Evolutionary conservation across 2,113 vertebrate species (phyloP), one percentile per base, ranked within the genome.

Genomic region (Dipodomys merriami): DNA sequence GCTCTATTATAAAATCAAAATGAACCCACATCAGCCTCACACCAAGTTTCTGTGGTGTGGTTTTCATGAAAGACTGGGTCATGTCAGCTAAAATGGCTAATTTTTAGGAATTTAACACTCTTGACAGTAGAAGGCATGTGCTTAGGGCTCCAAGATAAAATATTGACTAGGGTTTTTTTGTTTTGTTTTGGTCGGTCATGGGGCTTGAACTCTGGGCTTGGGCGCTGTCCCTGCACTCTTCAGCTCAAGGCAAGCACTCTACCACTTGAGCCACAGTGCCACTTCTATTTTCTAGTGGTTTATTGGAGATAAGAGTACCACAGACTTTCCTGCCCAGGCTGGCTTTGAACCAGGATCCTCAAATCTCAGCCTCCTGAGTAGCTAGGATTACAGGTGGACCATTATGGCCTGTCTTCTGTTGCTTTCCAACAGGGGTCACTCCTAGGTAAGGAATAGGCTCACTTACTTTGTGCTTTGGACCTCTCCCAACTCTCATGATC

Each of bases 91-190:
- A 93, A 86, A 23, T 1, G 25, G 22, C 20, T 72, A 19, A 53
- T 62, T 91, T 95, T 91, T 65, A 68, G 15, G 15, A 92, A 91
- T 74, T 82, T 20, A 88, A 83, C 72, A 87, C 76, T 77, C n/a
- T 68, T 77, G 29, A n/a, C 44, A 86, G 68, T 87, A 76, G 60
- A 16, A 49, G 39, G 62, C 44, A 90, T 87, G 0, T 65, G 62
- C 68, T 83, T 74, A 77, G 60, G 67, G 49, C 9, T 78, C 39
- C 16, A 6, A 16, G 20, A 44, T 65, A 64, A 62, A 65, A 11
- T 10, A 46, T 53, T 67, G 62, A 57, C 23, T 53, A 39, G 39
- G 39, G 39, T 39, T 39, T 5, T 39, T 39, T 39, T 39, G 39
- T 39, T 39, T 39, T 39, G 39, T 39, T 39, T 39, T 39, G 39